Evolutionary conservation across 2,797 vertebrate species (phyloP).

Genomic region (Rhinogobio ventralis): DNA sequence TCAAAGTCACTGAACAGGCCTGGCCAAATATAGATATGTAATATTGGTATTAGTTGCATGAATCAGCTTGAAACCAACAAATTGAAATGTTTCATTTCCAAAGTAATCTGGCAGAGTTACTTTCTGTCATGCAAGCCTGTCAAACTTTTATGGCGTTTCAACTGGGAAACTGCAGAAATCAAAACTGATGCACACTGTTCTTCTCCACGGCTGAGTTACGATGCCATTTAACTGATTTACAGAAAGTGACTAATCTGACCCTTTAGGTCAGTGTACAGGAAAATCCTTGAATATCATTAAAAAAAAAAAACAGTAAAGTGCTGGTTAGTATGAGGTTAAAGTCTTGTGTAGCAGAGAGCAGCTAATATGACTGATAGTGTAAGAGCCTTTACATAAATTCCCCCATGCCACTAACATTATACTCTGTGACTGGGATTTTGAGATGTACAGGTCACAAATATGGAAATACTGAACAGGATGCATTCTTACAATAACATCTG

Average conservation of each 20-base stretch:
- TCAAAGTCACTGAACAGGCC: slow-evolving; percentile 27
- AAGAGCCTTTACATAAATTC: slow-evolving; percentile 1
- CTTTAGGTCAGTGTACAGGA: slow-evolving; percentile 5
- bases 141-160: not conserved
- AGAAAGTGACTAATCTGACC: not conserved
- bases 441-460: not conserved
- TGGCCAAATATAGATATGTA: slow-evolving; percentile 30
- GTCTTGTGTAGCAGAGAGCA: not conserved
- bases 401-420: not conserved
- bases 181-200: not conserved
- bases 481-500: not conserved
- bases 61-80: not conserved
- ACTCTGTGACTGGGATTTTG: not conserved
- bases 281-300: not conserved
- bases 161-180: not conserved
- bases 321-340: not conserved
- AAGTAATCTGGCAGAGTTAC: not conserved
- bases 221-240: slow-evolving; percentile 16
- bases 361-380: not conserved
- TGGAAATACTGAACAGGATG: not conserved
- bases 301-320: not conserved
- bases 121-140: not conserved
- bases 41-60: not conserved
- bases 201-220: not conserved
- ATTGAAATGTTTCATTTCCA: not conserved